phyloP scores from a whole-genome alignment of 2,113 vertebrate genomes.

The Campylomormyrus tamandua region DNA sequence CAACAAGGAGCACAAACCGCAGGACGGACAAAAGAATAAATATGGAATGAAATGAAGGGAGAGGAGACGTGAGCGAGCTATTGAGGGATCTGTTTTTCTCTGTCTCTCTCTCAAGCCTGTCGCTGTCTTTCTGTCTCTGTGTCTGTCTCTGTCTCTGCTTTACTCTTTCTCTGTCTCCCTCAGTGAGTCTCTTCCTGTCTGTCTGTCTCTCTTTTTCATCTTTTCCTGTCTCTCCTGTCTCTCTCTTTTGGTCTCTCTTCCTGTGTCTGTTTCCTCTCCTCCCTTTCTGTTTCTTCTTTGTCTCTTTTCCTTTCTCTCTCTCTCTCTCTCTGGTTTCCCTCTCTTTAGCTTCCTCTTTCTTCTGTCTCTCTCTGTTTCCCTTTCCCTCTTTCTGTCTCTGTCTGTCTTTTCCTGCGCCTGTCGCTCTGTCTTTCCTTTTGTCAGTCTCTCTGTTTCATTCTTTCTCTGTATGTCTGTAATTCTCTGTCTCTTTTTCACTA shows the following conservation, averaged over 20 bases:
- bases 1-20: neutral
- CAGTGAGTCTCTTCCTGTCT: no score
- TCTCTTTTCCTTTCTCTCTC: no score
- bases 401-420: no score
- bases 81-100: constrained; percentile 30
- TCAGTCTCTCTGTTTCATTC: neutral
- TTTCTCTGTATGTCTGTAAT: neutral
- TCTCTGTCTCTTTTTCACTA: neutral
- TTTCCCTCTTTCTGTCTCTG: no score
- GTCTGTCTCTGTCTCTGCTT: neutral
- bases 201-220: no score
- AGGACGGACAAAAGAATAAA: constrained; percentile 4
- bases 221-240: neutral
- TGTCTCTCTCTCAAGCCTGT: neutral
- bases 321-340: neutral
- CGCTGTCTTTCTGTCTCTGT: neutral
- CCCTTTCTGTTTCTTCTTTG: neutral
- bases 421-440: no score
- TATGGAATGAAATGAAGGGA: neutral
- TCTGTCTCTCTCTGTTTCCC: constrained; percentile 5
- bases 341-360: neutral
- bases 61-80: constrained; percentile 35
- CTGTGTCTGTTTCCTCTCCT: neutral
- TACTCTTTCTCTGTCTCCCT: no score
- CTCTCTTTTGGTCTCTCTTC: neutral